phyloP scores from a whole-genome alignment of 2,113 vertebrate genomes.

The Falco punctatus region DNA sequence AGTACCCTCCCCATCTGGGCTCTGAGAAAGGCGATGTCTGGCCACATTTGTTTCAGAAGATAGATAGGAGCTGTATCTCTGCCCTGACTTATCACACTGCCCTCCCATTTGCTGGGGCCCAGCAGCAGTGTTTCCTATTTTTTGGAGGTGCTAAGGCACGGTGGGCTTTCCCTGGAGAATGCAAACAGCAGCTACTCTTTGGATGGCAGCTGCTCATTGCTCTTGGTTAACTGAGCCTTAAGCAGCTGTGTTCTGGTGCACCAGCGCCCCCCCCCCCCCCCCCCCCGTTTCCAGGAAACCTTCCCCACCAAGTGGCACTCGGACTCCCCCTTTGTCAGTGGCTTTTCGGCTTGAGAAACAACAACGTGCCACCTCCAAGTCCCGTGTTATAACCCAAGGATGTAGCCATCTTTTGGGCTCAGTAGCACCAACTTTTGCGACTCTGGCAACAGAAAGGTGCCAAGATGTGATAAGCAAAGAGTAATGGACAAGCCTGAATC shows the following conservation, averaged over 20 bases:
- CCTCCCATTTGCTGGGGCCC: not conserved
- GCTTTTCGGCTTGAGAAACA: not conserved
- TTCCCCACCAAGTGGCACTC: not conserved
- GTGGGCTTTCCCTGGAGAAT: not conserved
- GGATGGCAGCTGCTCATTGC: not conserved
- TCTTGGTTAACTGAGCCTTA: not conserved
- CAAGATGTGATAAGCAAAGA: not conserved
- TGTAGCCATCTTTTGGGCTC: not conserved
- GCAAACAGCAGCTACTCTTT: not conserved
- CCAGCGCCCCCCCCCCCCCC: rapidly evolving
- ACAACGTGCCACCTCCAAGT: not conserved
- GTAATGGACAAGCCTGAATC: not conserved
- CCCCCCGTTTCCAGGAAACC: not conserved
- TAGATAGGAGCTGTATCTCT: not conserved
- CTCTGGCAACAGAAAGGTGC: not conserved
- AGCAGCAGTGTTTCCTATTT: not conserved
- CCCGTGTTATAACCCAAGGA: not conserved
- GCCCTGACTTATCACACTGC: not conserved
- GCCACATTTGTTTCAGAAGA: not conserved
- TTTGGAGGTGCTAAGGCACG: not conserved
- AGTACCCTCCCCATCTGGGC: not conserved
- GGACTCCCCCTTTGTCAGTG: not conserved
- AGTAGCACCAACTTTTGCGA: not conserved
- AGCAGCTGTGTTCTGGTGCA: not conserved
- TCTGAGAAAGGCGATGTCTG: not conserved